Evolutionary conservation across 2,113 vertebrate genomes (phyloP).

Genomic region (Burhinus oedicnemus): DNA sequence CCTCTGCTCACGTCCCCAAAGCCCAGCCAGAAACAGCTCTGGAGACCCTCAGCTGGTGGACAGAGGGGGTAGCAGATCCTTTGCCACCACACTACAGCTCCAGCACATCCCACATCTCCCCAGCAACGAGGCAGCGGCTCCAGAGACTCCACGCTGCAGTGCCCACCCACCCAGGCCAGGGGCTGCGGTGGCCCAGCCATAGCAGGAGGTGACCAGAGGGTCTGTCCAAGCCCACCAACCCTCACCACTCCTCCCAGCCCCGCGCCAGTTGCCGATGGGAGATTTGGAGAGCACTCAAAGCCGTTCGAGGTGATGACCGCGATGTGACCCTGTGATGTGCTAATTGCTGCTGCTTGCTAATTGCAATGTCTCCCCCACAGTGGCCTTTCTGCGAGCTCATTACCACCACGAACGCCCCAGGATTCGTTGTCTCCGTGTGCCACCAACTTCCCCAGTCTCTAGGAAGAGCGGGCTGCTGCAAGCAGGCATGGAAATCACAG

Average conservation of each 20-base stretch:
- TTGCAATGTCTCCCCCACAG: not conserved
- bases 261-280: rapidly evolving
- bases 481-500: rapidly evolving
- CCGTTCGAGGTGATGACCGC: rapidly evolving
- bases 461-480: not conserved
- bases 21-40: not conserved
- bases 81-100: rapidly evolving
- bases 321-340: rapidly evolving
- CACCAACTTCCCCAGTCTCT: not conserved
- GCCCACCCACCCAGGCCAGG: rapidly evolving
- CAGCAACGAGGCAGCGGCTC: not conserved
- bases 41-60: rapidly evolving
- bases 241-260: not conserved
- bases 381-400: rapidly evolving
- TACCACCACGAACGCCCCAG: rapidly evolving
- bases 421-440: rapidly evolving
- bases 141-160: rapidly evolving
- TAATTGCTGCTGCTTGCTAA: not conserved
- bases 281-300: not conserved
- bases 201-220: not conserved
- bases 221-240: not conserved
- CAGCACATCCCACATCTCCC: not conserved
- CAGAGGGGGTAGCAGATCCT: not conserved
- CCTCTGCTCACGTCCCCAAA: not conserved
- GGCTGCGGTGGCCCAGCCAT: rapidly evolving